phyloP scores from a whole-genome alignment of 30 jellyfish, hydroid and myxozoan genomes.

The Chrysaora quinquecirrha region DNA sequence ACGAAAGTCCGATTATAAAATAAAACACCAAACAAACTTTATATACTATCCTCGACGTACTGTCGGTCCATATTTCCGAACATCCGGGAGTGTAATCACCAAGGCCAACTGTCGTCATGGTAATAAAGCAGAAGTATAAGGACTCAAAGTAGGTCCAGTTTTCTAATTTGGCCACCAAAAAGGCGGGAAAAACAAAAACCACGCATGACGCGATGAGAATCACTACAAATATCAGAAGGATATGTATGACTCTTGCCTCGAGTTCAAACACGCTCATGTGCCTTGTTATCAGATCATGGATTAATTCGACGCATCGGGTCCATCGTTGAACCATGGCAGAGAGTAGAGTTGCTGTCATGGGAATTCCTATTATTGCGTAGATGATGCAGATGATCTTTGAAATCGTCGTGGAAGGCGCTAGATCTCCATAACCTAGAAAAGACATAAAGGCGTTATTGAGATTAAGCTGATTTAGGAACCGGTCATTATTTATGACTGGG shows the following conservation, averaged over 20 bases:
- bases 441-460: background rate
- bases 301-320: constrained; percentile 34
- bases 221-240: constrained; percentile 36
- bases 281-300: background rate
- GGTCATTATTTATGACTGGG: no score
- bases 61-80: constrained; percentile 56
- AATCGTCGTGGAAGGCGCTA: constrained; percentile 55
- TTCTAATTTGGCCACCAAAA: constrained; percentile 41
- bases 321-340: constrained; percentile 73
- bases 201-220: constrained; percentile 37
- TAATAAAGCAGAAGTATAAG: constrained; percentile 64
- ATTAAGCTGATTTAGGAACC: no score
- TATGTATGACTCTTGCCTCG: constrained; percentile 30
- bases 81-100: constrained; percentile 77
- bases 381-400: constrained; percentile 57
- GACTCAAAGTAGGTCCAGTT: constrained; percentile 70
- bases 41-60: constrained; percentile 52
- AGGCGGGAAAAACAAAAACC: constrained; percentile 60
- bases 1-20: constrained; percentile 66
- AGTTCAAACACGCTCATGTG: constrained; percentile 2
- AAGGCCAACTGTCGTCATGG: constrained; percentile 83
- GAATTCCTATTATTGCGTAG: constrained; percentile 70
- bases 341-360: constrained; percentile 73
- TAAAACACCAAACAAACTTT: constrained; percentile 54
- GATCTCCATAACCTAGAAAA: constrained; percentile 65